Conservation (phyloP, 2,888 invertebrate species). For the Chloroclysta siterata region DNA sequence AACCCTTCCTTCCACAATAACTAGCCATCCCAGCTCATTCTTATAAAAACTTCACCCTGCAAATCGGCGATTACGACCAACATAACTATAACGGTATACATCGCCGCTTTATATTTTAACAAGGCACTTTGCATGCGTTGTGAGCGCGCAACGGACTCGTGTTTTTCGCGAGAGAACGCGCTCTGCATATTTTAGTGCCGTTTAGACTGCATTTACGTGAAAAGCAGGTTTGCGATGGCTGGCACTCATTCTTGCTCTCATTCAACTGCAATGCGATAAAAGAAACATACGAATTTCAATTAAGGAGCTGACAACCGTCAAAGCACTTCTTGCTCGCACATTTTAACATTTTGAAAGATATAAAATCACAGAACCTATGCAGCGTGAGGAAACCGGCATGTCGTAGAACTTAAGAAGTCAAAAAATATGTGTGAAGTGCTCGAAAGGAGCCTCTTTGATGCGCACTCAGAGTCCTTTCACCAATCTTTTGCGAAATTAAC, state of each 20-base stretch:
- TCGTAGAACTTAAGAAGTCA: no score
- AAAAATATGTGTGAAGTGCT: no score
- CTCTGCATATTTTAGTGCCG: conserved; percentile 51
- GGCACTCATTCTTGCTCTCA: neutral
- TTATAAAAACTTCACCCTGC: conserved; percentile 26
- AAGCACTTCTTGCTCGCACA: no score
- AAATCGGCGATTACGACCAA: conserved; percentile 36
- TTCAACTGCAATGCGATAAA: neutral
- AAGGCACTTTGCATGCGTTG: conserved; percentile 47
- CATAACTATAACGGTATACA: conserved; percentile 38
- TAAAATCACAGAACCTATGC: no score
- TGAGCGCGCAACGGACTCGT: conserved; percentile 43
- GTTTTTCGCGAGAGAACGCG: conserved; percentile 55
- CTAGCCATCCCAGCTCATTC: conserved; percentile 7
- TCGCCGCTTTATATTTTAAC: conserved; percentile 39
- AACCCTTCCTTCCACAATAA: conserved; percentile 4
- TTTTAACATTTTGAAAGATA: no score
- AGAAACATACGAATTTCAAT: no score
- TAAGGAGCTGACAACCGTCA: no score
- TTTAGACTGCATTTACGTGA: conserved; percentile 35
- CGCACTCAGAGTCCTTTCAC: no score
- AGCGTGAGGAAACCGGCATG: no score
- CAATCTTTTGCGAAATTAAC: no score
- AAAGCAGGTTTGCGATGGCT: conserved; percentile 8
- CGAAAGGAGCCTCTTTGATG: no score